Conservation (phyloP, 2,888 invertebrate genomes). For the Tenthredo amoena region DNA sequence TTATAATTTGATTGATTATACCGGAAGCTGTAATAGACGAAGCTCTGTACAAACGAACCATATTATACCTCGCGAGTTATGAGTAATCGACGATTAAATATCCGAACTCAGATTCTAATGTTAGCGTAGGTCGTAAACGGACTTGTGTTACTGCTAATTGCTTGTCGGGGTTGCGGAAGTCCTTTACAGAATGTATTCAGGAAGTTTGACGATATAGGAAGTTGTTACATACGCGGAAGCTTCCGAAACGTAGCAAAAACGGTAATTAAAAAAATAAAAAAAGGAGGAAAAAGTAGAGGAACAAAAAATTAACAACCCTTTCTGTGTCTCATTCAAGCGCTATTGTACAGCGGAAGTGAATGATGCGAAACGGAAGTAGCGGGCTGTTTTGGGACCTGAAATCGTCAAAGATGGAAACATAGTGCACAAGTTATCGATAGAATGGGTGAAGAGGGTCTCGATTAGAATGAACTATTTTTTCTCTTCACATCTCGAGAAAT, state of each 20-base stretch:
- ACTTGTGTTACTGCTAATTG: conserved; percentile 52
- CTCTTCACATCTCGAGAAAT: too few species aligned
- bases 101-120: conserved; percentile 49
- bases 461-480: too few species aligned
- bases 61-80: conserved; percentile 26
- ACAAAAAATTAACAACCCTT: conserved; percentile 43
- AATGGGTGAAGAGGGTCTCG: too few species aligned
- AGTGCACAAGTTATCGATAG: neutral
- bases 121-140: conserved; percentile 51
- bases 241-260: conserved; percentile 11
- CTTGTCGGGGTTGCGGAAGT: conserved; percentile 40
- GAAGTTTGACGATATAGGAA: conserved; percentile 22
- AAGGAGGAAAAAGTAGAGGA: neutral
- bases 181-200: conserved; percentile 2
- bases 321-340: neutral
- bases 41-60: neutral
- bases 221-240: conserved; percentile 13
- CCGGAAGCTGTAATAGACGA: conserved; percentile 40
- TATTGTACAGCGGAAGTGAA: conserved; percentile 34
- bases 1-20: conserved; percentile 32
- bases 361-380: conserved; percentile 16
- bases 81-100: conserved; percentile 51
- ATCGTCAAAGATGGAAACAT: neutral
- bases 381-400: neutral
- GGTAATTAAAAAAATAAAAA: neutral